Conservation (phyloP, 2,113 vertebrate genomes). For the Eidolon helvum region DNA sequence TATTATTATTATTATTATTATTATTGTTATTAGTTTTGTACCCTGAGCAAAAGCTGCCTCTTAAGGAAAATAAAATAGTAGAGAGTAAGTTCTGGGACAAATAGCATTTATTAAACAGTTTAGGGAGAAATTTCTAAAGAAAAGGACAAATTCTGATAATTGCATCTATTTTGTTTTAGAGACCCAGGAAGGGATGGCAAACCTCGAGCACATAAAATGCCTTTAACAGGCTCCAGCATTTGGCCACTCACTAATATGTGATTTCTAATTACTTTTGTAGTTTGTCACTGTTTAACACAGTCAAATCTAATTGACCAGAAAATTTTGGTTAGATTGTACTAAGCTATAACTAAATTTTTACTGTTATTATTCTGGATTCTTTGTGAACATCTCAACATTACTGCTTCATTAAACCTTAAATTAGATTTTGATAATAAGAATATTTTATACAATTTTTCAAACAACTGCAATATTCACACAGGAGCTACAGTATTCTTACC, state of each 20-base stretch:
- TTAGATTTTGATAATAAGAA: constrained; percentile 80
- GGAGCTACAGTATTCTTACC: constrained; percentile 40
- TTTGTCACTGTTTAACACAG: constrained; percentile 82
- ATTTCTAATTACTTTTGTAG: constrained; percentile 81
- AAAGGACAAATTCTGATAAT: constrained; percentile 40
- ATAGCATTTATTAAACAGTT: constrained; percentile 2
- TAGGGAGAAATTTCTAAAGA: background rate
- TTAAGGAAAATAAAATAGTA: constrained; percentile 37
- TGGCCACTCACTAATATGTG: constrained; percentile 68
- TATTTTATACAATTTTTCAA: constrained; percentile 78
- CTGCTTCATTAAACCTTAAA: constrained; percentile 83
- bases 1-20: no score
- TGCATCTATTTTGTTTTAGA: background rate
- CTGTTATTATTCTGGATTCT: constrained; percentile 81
- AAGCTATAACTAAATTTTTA: constrained; percentile 76
- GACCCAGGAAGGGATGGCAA: background rate
- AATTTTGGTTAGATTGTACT: constrained; percentile 76
- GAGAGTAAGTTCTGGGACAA: background rate
- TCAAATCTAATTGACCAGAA: constrained; percentile 85
- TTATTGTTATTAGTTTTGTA: background rate
- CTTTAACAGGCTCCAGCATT: constrained; percentile 60
- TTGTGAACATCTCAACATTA: constrained; percentile 80
- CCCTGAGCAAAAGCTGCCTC: background rate
- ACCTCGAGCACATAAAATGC: constrained; percentile 63
- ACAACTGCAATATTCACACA: constrained; percentile 42